Base-by-base conservation (phyloP, 1,140 invertebrate genomes). In the Leguminivora glycinivorella region DNA sequence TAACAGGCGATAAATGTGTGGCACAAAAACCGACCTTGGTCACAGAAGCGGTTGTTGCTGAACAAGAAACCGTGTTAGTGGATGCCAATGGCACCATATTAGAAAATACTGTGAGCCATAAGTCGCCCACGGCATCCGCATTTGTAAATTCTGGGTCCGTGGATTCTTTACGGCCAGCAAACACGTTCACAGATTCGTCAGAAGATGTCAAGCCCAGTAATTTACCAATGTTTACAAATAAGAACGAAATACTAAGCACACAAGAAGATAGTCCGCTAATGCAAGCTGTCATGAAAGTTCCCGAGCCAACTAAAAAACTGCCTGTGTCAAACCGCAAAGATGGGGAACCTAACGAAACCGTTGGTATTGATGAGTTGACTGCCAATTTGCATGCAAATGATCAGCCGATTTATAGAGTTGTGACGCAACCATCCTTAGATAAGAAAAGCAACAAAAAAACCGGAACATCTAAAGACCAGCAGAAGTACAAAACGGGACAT, bases 1-100 rank as follows among this genome's bases (percentile, higher is more conserved):
- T 94, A 88, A 91, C 93, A 43, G 95, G 94, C 52, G 94, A 95
- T 76, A 93, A 93, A 40, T 95, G 94, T 80, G 83, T 94, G 17
- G 80, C 87, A 6, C 80, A 84, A 68, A 92, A 87, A 77, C 77
- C 89, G 70, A 73, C 88, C 56, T 83, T 81, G 71, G 81, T 89
- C n/a, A 89, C 91, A 6, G 90, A 90, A 78, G 79, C 85, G 19
- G 79, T 91, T 4, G 73, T 87, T 52, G 80, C 83, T 66, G 88
- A 90, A 78, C 78, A 88, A 72, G 82, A 86, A 56, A 68, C 79
- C 9, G 66, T 78, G 56, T 70, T 77, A 26, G 71, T 77, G 63
- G 76, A 82, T 38, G 66, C 77, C n/a, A 85, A 82, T 67, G 75
- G 72, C 68, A 77, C 76, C 5, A 60, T 69, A 19, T 38, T 77